Percentiles rank a stretch among this genome's conserved stretches.
phyloP scores from a whole-genome alignment of 1,140 invertebrate species.

The Teleogryllus occipitalis region DNA sequence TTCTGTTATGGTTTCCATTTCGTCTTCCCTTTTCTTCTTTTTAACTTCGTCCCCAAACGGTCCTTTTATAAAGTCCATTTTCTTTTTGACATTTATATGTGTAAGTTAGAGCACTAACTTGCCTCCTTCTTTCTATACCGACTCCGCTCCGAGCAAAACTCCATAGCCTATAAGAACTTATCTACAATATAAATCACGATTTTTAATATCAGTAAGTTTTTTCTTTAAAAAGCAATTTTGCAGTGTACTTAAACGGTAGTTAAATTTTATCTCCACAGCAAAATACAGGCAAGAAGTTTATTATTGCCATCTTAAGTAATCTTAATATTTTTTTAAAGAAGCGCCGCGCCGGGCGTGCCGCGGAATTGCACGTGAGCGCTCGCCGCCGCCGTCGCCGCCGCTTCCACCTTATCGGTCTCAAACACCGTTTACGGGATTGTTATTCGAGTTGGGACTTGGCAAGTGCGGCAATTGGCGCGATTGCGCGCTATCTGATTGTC shows the following conservation, averaged over 20 bases:
- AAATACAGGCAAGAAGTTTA: neutral
- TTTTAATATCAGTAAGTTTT: constrained; percentile 2
- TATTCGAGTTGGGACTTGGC: neutral
- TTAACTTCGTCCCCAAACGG: neutral
- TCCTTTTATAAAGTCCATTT: neutral
- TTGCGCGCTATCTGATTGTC: neutral
- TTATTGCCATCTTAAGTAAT: neutral
- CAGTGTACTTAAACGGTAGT: neutral
- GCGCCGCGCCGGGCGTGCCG: too few species aligned
- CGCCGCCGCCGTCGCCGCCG: too few species aligned
- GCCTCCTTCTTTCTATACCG: neutral
- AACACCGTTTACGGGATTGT: neutral
- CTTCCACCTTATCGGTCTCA: neutral
- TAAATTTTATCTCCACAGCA: neutral
- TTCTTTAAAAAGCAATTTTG: neutral
- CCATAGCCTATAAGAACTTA: neutral
- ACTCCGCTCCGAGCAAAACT: neutral
- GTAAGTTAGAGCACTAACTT: neutral
- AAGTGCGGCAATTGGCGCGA: neutral
- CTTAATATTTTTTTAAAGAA: neutral
- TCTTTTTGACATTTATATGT: neutral
- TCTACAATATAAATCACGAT: neutral
- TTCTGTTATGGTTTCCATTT: constrained; percentile 5
- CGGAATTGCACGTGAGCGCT: neutral
- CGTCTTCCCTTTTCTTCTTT: constrained; percentile 4